Conservation (phyloP, 2,113 vertebrate species). For the Ceyx margarethae region DNA sequence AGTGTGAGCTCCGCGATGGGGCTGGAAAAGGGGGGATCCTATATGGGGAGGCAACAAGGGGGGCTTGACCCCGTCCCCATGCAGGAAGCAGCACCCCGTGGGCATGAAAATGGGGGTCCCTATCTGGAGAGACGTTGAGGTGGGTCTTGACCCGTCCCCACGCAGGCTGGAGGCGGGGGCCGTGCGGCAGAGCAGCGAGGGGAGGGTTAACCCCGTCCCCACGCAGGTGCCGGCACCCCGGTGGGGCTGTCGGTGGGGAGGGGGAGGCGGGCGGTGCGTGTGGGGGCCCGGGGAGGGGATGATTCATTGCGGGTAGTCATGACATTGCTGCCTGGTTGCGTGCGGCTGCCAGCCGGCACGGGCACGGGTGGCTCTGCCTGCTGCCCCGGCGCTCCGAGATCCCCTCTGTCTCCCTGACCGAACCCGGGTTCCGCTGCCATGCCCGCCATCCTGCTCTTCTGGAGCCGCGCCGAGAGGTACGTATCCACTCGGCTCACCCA, state of each 20-base stretch:
- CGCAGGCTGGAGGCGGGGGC: not conserved
- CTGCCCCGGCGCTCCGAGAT: not conserved
- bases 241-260: slow-evolving; percentile 43
- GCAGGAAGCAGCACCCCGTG: too few species aligned
- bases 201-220: slow-evolving; percentile 47
- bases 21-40: not conserved
- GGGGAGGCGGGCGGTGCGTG: slow-evolving; percentile 42
- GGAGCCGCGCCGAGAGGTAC: slow-evolving; percentile 65
- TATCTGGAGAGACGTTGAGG: too few species aligned
- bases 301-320: slow-evolving; percentile 60
- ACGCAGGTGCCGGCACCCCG: slow-evolving; percentile 39
- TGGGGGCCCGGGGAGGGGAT: slow-evolving; percentile 48
- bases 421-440: slow-evolving; percentile 31
- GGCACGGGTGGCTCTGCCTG: slow-evolving; percentile 37
- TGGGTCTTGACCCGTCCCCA: not conserved
- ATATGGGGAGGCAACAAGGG: rapidly evolving
- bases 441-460: slow-evolving; percentile 68
- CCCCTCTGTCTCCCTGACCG: not conserved
- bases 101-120: too few species aligned
- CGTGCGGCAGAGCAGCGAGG: slow-evolving; percentile 5
- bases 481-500: not conserved
- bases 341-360: slow-evolving; percentile 42
- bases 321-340: slow-evolving; percentile 57
- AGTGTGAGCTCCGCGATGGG: not conserved
- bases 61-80: not conserved